phyloP scores from a whole-genome alignment of 2,888 invertebrate species.

The Automeris io region DNA sequence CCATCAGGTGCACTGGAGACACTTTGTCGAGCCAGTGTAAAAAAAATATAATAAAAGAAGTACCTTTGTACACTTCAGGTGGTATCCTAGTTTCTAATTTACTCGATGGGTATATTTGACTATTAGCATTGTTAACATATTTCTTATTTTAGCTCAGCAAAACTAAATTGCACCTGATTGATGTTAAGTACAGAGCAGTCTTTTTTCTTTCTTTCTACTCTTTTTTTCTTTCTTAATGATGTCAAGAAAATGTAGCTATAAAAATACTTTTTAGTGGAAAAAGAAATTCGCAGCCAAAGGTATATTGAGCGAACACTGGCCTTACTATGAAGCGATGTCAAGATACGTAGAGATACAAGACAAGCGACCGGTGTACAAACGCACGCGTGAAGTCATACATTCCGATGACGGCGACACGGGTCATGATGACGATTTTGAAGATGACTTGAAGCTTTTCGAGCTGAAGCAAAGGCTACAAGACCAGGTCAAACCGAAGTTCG shows the following conservation, averaged over 20 bases:
- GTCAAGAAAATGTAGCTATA: neutral
- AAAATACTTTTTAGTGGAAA: slow-evolving; percentile 53
- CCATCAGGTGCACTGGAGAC: too few relatives aligned
- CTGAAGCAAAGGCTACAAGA: slow-evolving; percentile 45
- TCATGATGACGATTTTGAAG: slow-evolving; percentile 45
- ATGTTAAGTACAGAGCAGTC: too few relatives aligned
- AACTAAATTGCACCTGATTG: too few relatives aligned
- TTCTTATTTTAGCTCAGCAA: too few relatives aligned
- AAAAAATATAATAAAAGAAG: too few relatives aligned
- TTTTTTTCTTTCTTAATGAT: too few relatives aligned
- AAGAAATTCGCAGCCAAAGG: slow-evolving; percentile 62
- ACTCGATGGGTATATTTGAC: too few relatives aligned
- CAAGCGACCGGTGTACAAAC: slow-evolving; percentile 21
- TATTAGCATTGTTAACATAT: too few relatives aligned
- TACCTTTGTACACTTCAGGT: too few relatives aligned
- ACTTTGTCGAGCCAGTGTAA: too few relatives aligned
- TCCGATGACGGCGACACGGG: slow-evolving; percentile 24
- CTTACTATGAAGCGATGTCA: slow-evolving; percentile 53
- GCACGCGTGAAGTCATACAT: slow-evolving; percentile 19
- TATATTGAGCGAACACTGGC: slow-evolving; percentile 61
- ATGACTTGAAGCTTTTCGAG: slow-evolving; percentile 60
- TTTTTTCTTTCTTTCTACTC: too few relatives aligned
- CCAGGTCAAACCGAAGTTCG: slow-evolving; percentile 40
- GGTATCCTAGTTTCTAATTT: too few relatives aligned
- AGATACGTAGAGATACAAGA: slow-evolving; percentile 36